Conservation (phyloP, 2,113 vertebrate species). For the Colius striatus region DNA sequence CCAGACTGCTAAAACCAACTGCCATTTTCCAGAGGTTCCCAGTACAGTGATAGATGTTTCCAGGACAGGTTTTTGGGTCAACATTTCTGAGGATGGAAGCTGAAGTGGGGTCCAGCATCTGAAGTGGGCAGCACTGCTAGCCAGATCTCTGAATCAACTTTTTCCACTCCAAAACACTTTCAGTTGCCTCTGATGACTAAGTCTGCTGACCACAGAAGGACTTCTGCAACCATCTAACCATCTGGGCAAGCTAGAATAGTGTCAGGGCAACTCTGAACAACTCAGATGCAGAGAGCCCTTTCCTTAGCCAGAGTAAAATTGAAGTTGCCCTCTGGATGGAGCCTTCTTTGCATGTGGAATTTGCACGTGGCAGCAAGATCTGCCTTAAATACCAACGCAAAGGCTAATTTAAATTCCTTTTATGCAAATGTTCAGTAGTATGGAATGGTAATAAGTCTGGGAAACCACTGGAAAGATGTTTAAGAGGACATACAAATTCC, state of each 20-base stretch:
- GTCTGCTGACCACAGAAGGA: background rate
- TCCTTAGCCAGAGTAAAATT: background rate
- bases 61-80: background rate
- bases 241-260: background rate
- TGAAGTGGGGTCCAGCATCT: background rate
- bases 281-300: background rate
- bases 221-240: background rate
- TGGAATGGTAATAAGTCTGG: conserved; percentile 54
- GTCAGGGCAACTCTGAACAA: accelerated
- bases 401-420: conserved; percentile 50
- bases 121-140: background rate
- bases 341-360: background rate
- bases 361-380: background rate
- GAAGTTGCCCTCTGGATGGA: background rate
- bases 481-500: conserved; percentile 55
- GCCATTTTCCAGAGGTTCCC: background rate
- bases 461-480: conserved; percentile 49
- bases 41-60: accelerated
- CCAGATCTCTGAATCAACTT: background rate
- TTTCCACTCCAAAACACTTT: background rate
- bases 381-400: background rate
- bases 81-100: background rate
- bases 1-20: background rate
- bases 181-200: background rate
- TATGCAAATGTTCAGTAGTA: conserved; percentile 30